Conservation (phyloP, 2,888 invertebrate genomes). For the Zootermopsis nevadensis region DNA sequence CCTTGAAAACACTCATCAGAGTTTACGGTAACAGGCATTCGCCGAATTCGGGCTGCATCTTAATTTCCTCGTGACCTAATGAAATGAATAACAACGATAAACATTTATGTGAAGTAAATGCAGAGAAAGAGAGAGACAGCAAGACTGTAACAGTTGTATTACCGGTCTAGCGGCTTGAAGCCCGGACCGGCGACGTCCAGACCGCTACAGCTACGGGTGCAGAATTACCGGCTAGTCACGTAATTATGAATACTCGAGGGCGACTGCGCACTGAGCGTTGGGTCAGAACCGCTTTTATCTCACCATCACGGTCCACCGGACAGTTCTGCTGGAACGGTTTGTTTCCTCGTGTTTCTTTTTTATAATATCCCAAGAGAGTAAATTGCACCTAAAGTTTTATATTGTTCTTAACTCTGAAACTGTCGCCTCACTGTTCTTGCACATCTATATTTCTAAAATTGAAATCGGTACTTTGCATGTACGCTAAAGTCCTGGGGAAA, state of each 20-base stretch:
- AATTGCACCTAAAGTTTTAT: not conserved
- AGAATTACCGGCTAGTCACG: not conserved
- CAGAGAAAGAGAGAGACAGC: not conserved
- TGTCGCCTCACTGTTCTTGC: not conserved
- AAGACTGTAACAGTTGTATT: not conserved
- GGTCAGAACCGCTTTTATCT: slow-evolving; percentile 14
- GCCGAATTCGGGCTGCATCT: too few species aligned
- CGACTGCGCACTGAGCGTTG: not conserved
- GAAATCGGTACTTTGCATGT: too few species aligned
- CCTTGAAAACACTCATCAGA: too few species aligned
- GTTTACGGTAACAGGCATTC: too few species aligned
- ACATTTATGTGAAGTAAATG: not conserved
- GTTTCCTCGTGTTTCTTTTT: not conserved
- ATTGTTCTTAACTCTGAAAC: not conserved
- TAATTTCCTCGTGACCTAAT: too few species aligned
- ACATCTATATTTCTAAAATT: too few species aligned
- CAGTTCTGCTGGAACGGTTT: not conserved
- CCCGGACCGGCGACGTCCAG: not conserved
- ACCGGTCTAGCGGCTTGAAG: slow-evolving; percentile 6
- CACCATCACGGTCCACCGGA: slow-evolving; percentile 21
- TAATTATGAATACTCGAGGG: not conserved
- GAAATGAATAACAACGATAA: too few species aligned
- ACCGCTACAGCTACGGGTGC: not conserved
- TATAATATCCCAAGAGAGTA: not conserved
- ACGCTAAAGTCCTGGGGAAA: too few species aligned